Base-by-base conservation (phyloP, 1,140 invertebrate species). In the Zaprionus ornatus region DNA sequence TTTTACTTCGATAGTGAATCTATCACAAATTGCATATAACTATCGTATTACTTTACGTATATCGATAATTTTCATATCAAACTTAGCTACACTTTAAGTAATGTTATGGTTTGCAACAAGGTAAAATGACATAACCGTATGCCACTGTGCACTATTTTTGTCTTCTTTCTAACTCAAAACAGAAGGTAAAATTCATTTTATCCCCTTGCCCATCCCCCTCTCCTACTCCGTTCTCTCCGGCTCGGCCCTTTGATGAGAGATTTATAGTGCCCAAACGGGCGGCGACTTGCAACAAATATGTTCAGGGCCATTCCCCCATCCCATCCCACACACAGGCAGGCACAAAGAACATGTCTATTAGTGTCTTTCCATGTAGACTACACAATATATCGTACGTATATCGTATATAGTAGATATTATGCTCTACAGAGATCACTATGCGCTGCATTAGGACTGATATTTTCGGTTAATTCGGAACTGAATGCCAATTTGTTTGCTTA, bases 401-500 rank as follows among this genome's bases (percentile, higher is more conserved):
- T 32, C 27, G 27, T 29, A 29, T 29, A 29, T 29, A 29, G 25
- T 27, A 54, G 42, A 48, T 19, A 55, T 54, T 27, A 62, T 70
- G n/a, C 48, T 17, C 32, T 42, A 12, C 42, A 37, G 19, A 45
- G 17, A 57, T 25, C 37, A 60, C 37, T 55, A 45, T 62, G 37
- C 52, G 61, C 32, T 75, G 60, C 73, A 75, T 64, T 69, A 74
- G 48, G 64, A 23, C 27, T 21, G 64, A 68, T 54, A 54, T 62
- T 78, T 77, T 77, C 65, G 45, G 59, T 71, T 62, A 62, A 68
- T 67, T 71, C 52, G 48, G 66, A 77, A 79, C 75, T 64, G 81
- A 67, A 78, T 80, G 82, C 82, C 79, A 85, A 85, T 86, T 86
- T 82, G 79, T 87, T 86, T 79, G 83, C 72, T 88, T 83, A 86